Base-by-base conservation (phyloP, 2,888 invertebrate species). In the Rhamphomyia laevipes region DNA sequence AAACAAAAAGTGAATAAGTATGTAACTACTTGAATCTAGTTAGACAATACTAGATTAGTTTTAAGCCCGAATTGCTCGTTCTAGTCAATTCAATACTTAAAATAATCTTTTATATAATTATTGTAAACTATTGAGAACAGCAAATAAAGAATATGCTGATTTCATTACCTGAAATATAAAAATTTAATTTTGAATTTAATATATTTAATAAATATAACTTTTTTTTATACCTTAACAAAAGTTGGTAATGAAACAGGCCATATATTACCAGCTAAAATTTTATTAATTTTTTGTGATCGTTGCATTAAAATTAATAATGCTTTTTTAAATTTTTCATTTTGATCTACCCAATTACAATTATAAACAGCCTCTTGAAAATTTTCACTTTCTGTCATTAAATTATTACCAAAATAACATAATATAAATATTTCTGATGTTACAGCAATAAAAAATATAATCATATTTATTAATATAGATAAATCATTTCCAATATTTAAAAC, bases 361-460 rank as follows among this genome's bases (percentile, higher is more conserved):
- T 77, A 78, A 54, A 77, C 60, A 43, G 71, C 71, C 30, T 74
- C 67, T 0, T 72, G 66, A 3, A 79, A 64, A 2, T 69, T 61
- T 56, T 72, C 67, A 54, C 77, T 76, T 71, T 76, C 64, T 5
- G 62, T 55, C 7, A 73, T 75, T 41, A 77, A 66, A 48, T 72
- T 70, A 53, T 73, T 73, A 0, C 77, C 77, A 47, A 74, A 76
- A 69, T 74, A 76, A 58, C 77, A 77, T 50, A 74, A 73, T 4
- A 76, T 60, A 43, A 73, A 72, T 31, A 76, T 67, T 56, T 77
- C 77, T 1, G 75, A 64, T 38, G 76, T 61, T 64, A 77, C 75
- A 1, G 75, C 73, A n/a, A 71, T 58, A 66, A 77, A 67, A 53
- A 66, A 66, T 11, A 27, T 21, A 7, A 18, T 16, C 13, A 41